A percentile compares a stretch with the other conserved stretches of the same genome.
Evolutionary conservation across 2,113 vertebrate species (phyloP).

Genomic region (Lates calcarifer): DNA sequence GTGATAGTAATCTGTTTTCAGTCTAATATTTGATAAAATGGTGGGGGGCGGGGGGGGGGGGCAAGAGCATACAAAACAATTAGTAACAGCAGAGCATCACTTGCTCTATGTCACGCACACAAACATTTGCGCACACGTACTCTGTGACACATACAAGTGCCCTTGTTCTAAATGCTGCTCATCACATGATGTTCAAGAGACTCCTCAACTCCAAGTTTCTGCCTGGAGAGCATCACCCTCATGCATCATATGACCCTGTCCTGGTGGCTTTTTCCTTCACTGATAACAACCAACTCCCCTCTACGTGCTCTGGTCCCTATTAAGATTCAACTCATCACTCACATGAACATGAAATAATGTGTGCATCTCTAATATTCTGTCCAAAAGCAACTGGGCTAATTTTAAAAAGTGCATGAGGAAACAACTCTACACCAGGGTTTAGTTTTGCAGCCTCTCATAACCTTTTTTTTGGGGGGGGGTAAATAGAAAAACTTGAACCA

Average conservation of each 20-base stretch:
- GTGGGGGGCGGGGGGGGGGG: too few relatives aligned
- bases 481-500: slow-evolving; percentile 37
- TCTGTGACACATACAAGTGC: slow-evolving; percentile 56
- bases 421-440: slow-evolving; percentile 4
- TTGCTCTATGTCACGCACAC: not conserved
- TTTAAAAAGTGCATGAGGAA: not conserved
- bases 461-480: not conserved
- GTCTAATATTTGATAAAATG: not conserved
- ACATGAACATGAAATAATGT: not conserved
- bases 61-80: not conserved
- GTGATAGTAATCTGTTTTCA: not conserved
- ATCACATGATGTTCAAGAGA: slow-evolving; percentile 88
- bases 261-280: slow-evolving; percentile 52
- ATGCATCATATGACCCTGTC: slow-evolving; percentile 82
- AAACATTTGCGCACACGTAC: slow-evolving; percentile 6
- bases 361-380: not conserved
- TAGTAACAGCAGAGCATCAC: slow-evolving; percentile 2
- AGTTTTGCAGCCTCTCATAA: slow-evolving; percentile 27
- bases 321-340: slow-evolving; percentile 13
- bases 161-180: slow-evolving; percentile 76
- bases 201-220: slow-evolving; percentile 75
- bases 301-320: slow-evolving; percentile 3
- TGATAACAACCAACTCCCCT: slow-evolving; percentile 62
- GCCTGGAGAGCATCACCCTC: slow-evolving; percentile 78
- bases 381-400: not conserved